Evolutionary conservation across 2,113 vertebrate species (phyloP), one percentile per base, ranked within the genome.

Genomic region (Thunnus maccoyii): DNA sequence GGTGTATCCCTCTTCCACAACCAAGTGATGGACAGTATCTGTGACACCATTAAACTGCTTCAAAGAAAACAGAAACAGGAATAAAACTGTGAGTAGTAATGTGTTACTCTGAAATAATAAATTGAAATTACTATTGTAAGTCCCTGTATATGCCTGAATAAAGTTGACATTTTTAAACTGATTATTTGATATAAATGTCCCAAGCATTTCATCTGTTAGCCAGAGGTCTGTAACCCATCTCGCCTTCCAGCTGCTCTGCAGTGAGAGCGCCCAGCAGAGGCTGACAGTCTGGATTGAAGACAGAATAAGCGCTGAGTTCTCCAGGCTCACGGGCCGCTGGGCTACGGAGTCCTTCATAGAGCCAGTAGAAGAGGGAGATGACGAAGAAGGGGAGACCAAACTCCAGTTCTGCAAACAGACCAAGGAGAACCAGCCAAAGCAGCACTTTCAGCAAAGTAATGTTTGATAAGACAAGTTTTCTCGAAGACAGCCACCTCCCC

Each of bases 281-380:
- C 82, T 96, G 91, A 55, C 98, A 99, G 83, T 97, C 95, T 0
- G 97, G 98, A 81, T 99, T 99, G 92, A 99, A 99, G 6, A 99
- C 97, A 0, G 98, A 99, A 82, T 99, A 99, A 16, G 98, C 98
- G 0, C 98, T 99, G 79, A 95, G 89, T 88, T 98, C 97, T 56
- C 97, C 97, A 1, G 86, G 94, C 63, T 92, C 84, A 14, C 92
- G 94, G 30, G 93, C 91, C 18, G 73, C 86, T 0, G 97, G 96
- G 77, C 92, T 94, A 3, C 96, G 95, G 1, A 95, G 96, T 64
- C 97, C 96, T 12, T 96, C 95, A 13, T 97, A 97, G 72, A 99
- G 93, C 97, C 97, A 99, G 91, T 97, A 98, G 80, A 98, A 96
- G 22, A 97, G 90, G 2, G 97, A 98, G n/a, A 98, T 80, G 15